Evolutionary conservation across 2,113 vertebrate species (phyloP).

Genomic region (Rattus rattus): DNA sequence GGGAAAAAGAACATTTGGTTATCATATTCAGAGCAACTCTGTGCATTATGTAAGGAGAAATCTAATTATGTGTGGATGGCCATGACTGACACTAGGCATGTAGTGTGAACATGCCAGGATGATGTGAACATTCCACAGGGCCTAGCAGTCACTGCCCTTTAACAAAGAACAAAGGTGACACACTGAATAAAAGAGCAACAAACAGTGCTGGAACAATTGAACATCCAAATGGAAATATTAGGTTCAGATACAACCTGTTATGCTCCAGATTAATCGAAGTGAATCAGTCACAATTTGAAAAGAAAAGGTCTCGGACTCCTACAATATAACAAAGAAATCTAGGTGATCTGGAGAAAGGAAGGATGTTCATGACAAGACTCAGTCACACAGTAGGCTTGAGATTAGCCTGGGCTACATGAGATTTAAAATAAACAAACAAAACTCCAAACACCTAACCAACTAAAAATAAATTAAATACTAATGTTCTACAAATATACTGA

Average conservation of each 20-base stretch:
- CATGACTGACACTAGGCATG: no score
- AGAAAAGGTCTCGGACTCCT: background rate
- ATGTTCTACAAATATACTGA: background rate
- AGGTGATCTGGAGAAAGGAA: background rate
- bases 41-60: background rate
- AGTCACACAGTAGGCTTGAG: background rate
- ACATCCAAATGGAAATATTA: background rate
- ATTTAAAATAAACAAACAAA: background rate
- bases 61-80: background rate
- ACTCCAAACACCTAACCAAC: background rate
- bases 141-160: background rate
- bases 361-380: background rate
- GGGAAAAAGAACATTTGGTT: background rate
- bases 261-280: background rate
- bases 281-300: background rate
- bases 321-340: background rate
- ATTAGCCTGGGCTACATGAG: background rate
- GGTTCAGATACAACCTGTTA: background rate
- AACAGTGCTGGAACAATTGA: background rate
- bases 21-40: background rate
- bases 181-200: background rate
- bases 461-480: background rate
- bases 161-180: background rate
- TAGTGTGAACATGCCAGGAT: background rate
- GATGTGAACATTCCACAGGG: background rate